Conservation (phyloP, 1,140 invertebrate genomes). For the Dendrolimus kikuchii region DNA sequence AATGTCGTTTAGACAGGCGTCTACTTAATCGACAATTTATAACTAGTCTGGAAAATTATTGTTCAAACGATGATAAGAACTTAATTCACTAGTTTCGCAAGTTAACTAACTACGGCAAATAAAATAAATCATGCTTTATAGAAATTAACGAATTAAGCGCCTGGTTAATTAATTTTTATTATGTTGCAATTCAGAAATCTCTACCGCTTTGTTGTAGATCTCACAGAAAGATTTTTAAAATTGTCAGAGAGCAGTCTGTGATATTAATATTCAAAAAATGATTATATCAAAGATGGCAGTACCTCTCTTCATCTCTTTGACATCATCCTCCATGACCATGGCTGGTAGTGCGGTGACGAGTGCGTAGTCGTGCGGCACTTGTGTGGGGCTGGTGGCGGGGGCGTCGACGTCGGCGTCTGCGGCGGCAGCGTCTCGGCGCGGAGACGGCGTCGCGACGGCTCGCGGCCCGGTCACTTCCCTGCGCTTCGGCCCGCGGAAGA, state of each 20-base stretch:
- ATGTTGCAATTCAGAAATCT: too few relatives aligned
- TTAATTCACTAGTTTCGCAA: too few relatives aligned
- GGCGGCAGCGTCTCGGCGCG: constrained; percentile 50
- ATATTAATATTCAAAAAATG: neutral
- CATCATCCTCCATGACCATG: constrained; percentile 74
- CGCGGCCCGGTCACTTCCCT: constrained; percentile 64
- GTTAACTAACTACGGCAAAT: too few relatives aligned
- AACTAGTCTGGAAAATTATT: too few relatives aligned
- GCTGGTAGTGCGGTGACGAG: constrained; percentile 75
- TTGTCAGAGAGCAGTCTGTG: neutral
- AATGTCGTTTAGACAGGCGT: too few relatives aligned
- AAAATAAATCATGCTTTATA: too few relatives aligned
- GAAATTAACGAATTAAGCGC: too few relatives aligned
- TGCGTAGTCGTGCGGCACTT: constrained; percentile 65
- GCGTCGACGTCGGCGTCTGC: constrained; percentile 15
- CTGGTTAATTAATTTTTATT: too few relatives aligned
- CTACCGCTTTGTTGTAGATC: too few relatives aligned
- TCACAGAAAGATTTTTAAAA: constrained; percentile 4
- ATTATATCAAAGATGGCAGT: too few relatives aligned
- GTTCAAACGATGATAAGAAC: too few relatives aligned
- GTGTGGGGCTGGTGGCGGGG: constrained; percentile 5
- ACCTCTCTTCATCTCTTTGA: constrained; percentile 71
- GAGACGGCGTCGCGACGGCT: constrained; percentile 53
- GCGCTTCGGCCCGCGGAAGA: constrained; percentile 67
- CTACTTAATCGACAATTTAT: too few relatives aligned